Conservation (phyloP, 2,113 vertebrate genomes). For the Chrysemys picta region DNA sequence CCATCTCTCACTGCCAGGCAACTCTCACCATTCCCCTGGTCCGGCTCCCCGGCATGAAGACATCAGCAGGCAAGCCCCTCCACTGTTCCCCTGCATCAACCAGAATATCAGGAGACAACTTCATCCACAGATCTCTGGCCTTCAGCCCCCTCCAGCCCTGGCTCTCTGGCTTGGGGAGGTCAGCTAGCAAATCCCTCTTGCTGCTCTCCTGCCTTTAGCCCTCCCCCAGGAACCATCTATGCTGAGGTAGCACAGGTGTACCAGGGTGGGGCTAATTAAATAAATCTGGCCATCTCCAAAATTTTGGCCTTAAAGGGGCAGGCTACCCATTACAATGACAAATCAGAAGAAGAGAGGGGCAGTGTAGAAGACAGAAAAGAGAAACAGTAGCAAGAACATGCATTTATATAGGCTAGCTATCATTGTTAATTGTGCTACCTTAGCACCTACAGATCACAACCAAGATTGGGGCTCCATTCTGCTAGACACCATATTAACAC, state of each 20-base stretch:
- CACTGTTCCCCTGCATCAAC: neutral
- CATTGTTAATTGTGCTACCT: neutral
- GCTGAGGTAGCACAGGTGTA: too few species aligned
- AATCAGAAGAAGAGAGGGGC: neutral
- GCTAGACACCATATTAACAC: neutral
- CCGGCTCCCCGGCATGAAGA: neutral
- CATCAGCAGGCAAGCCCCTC: neutral
- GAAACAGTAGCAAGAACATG: neutral
- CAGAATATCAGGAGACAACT: neutral
- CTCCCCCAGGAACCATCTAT: too few species aligned
- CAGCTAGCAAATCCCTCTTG: too few species aligned
- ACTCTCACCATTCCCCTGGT: neutral
- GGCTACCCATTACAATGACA: neutral
- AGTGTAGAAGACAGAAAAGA: neutral
- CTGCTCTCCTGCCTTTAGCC: too few species aligned
- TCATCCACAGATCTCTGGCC: too few species aligned
- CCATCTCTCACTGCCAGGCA: too few species aligned
- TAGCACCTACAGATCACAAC: neutral
- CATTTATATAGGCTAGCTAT: neutral
- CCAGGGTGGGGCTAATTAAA: too few species aligned
- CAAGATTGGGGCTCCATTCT: neutral
- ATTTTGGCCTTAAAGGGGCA: too few species aligned
- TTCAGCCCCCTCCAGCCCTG: too few species aligned
- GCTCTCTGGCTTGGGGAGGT: too few species aligned
- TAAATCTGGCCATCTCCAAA: too few species aligned